These are phyloP conservation scores for Anguilla marmorata DNA, from an alignment of 2,797 vertebrate genomes.

Conservation along the genomic window DNA sequence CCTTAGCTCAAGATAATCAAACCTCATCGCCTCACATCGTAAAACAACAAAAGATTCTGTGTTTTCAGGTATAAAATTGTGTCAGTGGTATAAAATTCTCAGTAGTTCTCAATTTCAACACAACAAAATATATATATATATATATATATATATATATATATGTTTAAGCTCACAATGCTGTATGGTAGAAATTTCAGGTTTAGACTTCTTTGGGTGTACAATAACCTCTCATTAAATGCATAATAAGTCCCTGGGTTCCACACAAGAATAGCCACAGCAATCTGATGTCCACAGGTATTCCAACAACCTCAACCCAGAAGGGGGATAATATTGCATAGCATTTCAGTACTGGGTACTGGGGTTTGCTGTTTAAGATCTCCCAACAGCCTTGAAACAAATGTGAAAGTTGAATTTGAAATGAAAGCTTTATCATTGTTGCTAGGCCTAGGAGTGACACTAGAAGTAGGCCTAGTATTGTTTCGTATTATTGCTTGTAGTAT, in stretches of 20 bases:
- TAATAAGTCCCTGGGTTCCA: not conserved
- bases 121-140: not conserved
- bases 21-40: not conserved
- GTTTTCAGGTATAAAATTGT: not conserved
- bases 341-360: not conserved
- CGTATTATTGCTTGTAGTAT: not conserved
- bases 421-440: not conserved
- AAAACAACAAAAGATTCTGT: not conserved
- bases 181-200: not conserved
- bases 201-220: not conserved
- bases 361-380: too few species aligned
- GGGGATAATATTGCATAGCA: not conserved
- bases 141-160: too few species aligned
- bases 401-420: not conserved
- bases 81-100: not conserved
- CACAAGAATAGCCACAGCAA: not conserved
- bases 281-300: not conserved
- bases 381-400: not conserved
- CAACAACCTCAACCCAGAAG: not conserved
- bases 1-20: not conserved
- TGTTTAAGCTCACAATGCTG: not conserved
- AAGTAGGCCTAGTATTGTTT: not conserved
- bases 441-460: not conserved
- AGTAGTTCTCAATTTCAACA: not conserved
- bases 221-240: not conserved